phyloP scores from a whole-genome alignment of 2,888 invertebrate genomes.

The Limnephilus rhombicus region DNA sequence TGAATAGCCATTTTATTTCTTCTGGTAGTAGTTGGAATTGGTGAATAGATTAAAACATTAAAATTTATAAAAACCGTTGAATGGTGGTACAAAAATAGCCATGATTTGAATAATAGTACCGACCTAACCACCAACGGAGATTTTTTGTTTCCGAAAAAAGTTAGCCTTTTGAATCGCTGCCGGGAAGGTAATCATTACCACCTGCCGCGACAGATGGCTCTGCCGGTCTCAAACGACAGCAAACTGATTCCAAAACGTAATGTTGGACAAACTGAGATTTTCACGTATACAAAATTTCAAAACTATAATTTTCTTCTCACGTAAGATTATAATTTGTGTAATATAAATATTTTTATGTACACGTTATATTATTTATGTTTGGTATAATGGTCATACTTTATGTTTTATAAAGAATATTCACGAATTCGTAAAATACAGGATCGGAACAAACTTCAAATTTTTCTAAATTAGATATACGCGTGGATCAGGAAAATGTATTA shows the following conservation, averaged over 20 bases:
- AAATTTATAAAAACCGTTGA: background rate
- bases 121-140: background rate
- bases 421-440: background rate
- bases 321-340: background rate
- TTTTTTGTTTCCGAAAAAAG: constrained; percentile 36
- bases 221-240: constrained; percentile 46
- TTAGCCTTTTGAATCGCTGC: background rate
- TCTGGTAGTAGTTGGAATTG: background rate
- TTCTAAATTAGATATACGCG: background rate
- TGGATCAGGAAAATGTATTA: background rate
- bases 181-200: constrained; percentile 53
- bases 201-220: constrained; percentile 65
- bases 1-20: background rate
- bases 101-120: background rate
- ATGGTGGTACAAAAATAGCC: background rate
- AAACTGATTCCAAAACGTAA: constrained; percentile 39
- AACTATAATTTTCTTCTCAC: background rate
- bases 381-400: background rate
- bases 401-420: background rate
- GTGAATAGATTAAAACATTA: background rate
- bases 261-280: constrained; percentile 45
- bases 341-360: background rate
- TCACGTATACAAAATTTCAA: constrained; percentile 37
- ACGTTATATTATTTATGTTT: background rate
- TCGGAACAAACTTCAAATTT: background rate